phyloP scores from a whole-genome alignment of 2,797 vertebrate species.

The Philypnodon macrostomus region DNA sequence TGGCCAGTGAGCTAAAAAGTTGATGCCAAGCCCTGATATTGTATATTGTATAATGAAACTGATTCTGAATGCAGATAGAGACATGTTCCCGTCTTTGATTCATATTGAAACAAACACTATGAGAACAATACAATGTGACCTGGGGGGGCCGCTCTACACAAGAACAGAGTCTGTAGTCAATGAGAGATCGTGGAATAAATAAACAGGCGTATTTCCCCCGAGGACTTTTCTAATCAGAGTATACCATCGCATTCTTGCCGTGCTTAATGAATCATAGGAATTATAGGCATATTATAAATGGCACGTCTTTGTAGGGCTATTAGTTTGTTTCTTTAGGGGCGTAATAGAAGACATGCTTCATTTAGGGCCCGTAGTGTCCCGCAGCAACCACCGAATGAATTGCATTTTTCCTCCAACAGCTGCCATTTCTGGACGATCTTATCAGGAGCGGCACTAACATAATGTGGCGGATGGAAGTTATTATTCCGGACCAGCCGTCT shows the following conservation, averaged over 20 bases:
- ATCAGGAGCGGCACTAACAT: constrained; percentile 76
- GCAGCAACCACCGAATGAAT: constrained; percentile 90
- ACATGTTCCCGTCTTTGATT: constrained; percentile 55
- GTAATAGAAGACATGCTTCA: constrained; percentile 97
- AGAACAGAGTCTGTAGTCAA: constrained; percentile 89
- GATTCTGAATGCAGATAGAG: too few species aligned
- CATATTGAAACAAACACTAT: constrained; percentile 55
- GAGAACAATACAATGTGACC: constrained; percentile 63
- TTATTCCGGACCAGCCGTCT: constrained; percentile 78
- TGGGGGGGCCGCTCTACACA: constrained; percentile 79
- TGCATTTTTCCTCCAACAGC: constrained; percentile 93
- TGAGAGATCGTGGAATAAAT: constrained; percentile 88
- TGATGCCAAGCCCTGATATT: too few species aligned
- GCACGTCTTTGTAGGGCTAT: constrained; percentile 94
- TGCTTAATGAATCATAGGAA: constrained; percentile 99
- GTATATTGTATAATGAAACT: too few species aligned
- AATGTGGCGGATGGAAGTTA: constrained; percentile 79
- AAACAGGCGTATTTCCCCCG: constrained; percentile 86
- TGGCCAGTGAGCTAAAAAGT: too few species aligned
- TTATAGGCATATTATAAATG: constrained; percentile 99
- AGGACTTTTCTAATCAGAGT: constrained; percentile 87
- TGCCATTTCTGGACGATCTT: constrained; percentile 87
- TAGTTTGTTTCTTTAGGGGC: constrained; percentile 99
- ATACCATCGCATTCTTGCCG: constrained; percentile 95
- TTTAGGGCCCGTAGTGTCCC: constrained; percentile 87